Base-by-base conservation (phyloP, 2,888 invertebrate genomes). In the Sphecodes monilicornis region DNA sequence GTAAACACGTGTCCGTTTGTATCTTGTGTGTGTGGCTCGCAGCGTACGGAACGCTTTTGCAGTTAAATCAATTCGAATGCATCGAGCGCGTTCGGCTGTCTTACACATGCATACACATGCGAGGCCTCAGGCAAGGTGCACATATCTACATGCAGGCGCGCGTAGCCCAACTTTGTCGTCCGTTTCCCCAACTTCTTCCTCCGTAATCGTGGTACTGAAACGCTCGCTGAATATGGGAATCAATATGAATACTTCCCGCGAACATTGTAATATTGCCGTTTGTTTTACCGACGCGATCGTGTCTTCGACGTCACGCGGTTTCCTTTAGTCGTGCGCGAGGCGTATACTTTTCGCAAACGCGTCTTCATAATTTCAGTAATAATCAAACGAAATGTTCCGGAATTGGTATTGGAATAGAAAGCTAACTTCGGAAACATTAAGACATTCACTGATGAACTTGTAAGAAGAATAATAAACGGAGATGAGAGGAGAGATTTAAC, bases 41-140 rank as follows among this genome's bases (percentile, higher is more conserved):
- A 29, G 29, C 60, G 60, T 60, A 18, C 36, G 32, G 36, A 32
- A 36, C 10, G 36, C 41, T 82, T 54, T 70, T 64, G 70, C 39
- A 64, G 29, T 29, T 32, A 66, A 66, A 66, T 60, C 32, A 66
- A 66, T 66, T 66, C 64, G 18, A 66, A 54, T 75, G 74, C 39
- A 50, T 39, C 16, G 26, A 46, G 13, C 29, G 26, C 60, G 22
- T 72, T 75, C 22, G 60, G 18, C 60, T 60, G 60, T 60, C 60
- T 60, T 60, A 18, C 29, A 60, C 29, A 29, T 29, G 18, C 29
- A 60, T 60, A 18, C 29, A 29, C 60, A 18, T 16, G 16, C 18
- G 60, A 29, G 18, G 60, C 60, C 16, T 16, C 60, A 6, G 29
- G 60, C 60, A 18, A 60, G 29, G 29, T 16, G 60, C 29, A 60